These are phyloP conservation scores for Lepidurus packardi DNA, from an alignment of 1,140 invertebrate species.

Conservation along the genomic window DNA sequence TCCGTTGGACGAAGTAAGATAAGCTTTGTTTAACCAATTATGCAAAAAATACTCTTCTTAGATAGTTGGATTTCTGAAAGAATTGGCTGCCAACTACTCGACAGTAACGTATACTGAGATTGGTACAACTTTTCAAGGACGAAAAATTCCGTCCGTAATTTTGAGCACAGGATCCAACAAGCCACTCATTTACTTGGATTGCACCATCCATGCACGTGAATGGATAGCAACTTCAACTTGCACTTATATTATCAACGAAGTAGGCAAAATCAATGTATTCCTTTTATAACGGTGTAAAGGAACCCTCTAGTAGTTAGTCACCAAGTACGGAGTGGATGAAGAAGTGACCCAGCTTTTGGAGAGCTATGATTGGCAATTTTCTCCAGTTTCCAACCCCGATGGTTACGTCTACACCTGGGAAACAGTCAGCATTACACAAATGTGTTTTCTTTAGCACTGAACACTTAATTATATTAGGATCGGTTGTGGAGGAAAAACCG, in stretches of 20 bases:
- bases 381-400: constrained; percentile 73
- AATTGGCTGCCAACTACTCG: constrained; percentile 11
- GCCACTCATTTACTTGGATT: constrained; percentile 38
- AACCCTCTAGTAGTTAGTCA: constrained; percentile 25
- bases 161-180: constrained; percentile 34
- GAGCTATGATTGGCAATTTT: constrained; percentile 73
- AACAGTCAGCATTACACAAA: not conserved
- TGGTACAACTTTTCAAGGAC: constrained; percentile 29
- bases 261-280: constrained; percentile 47
- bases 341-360: constrained; percentile 56
- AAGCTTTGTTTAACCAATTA: not conserved
- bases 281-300: not conserved
- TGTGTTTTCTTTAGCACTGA: too few species aligned
- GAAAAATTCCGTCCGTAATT: constrained; percentile 26
- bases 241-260: constrained; percentile 71
- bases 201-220: constrained; percentile 82
- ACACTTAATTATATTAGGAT: not conserved
- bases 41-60: not conserved
- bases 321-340: constrained; percentile 36
- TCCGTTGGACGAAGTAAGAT: constrained; percentile 32
- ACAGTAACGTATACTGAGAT: constrained; percentile 24
- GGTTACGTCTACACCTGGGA: constrained; percentile 75
- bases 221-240: constrained; percentile 85
- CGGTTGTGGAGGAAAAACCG: constrained; percentile 33
- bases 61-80: constrained; percentile 29